These are phyloP conservation scores for Sycophila sp. DNA, from an alignment of 1,140 invertebrate genomes.

Conservation along the genomic window DNA sequence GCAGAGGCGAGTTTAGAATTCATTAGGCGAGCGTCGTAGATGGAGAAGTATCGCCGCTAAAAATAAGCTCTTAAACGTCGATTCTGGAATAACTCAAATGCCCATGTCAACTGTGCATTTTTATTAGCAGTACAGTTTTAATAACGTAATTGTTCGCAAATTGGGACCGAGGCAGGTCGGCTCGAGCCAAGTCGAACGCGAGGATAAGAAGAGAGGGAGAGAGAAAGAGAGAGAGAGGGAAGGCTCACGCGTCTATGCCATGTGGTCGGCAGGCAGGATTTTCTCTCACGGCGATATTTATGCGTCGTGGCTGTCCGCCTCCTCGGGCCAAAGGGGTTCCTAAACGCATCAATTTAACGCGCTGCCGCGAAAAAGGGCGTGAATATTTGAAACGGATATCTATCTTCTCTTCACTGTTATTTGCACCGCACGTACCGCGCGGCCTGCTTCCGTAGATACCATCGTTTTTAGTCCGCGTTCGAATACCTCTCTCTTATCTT, in stretches of 20 bases:
- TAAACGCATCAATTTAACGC: conserved; percentile 66
- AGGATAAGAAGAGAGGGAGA: background rate
- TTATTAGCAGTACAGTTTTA: conserved; percentile 41
- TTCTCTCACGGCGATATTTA: conserved; percentile 61
- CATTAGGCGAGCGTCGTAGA: background rate
- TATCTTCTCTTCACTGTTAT: conserved; percentile 63
- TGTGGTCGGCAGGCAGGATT: conserved; percentile 58
- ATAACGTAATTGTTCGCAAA: conserved; percentile 37
- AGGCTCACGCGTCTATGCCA: conserved; percentile 45
- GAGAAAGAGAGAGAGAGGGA: background rate
- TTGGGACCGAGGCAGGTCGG: background rate
- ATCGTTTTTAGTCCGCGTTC: conserved; percentile 28
- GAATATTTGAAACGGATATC: conserved; percentile 67
- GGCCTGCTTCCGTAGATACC: conserved; percentile 35
- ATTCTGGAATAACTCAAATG: conserved; percentile 5
- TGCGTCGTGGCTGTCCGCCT: conserved; percentile 64
- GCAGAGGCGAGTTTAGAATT: background rate
- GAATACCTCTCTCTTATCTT: background rate
- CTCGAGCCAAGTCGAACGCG: background rate
- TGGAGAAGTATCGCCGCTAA: background rate
- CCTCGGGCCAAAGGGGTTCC: conserved; percentile 56
- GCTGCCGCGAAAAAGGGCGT: conserved; percentile 62
- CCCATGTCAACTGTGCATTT: conserved; percentile 34
- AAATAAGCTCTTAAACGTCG: conserved; percentile 7
- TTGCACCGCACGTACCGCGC: conserved; percentile 47